Percentiles rank a stretch among this genome's conserved stretches.
phyloP scores from a whole-genome alignment of 2,113 vertebrate genomes.

The Brachyhypopomus gauderio region DNA sequence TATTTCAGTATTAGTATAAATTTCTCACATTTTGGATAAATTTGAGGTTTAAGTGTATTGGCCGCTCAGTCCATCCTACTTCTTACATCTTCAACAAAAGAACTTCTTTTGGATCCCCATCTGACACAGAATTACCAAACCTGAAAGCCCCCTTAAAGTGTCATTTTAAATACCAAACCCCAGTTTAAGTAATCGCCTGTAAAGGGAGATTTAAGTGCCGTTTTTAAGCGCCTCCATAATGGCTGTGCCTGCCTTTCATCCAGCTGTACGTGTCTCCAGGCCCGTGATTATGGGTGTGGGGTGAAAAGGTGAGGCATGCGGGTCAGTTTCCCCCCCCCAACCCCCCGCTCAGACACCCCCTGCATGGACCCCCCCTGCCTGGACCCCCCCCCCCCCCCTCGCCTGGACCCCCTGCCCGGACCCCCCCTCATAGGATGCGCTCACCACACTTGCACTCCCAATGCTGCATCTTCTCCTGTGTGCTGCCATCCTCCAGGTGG shows the following conservation, averaged over 20 bases:
- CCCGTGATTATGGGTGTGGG: conserved; percentile 99
- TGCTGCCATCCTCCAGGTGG: conserved; percentile 91
- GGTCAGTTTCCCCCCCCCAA: conserved; percentile 97
- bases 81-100: conserved; percentile 1
- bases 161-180: conserved; percentile 99
- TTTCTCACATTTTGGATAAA: too few species aligned
- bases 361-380: too few species aligned
- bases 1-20: not conserved
- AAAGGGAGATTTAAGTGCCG: conserved; percentile 99
- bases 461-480: conserved; percentile 53
- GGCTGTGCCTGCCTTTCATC: conserved; percentile 97
- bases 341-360: conserved; percentile 95
- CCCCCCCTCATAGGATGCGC: conserved; percentile 74
- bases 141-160: conserved; percentile 95
- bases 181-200: conserved; percentile 99
- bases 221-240: conserved; percentile 99
- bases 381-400: conserved; percentile 77
- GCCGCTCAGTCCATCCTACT: not conserved
- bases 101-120: conserved; percentile 26
- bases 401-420: conserved; percentile 63
- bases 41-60: not conserved
- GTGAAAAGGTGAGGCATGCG: conserved; percentile 97
- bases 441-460: too few species aligned
- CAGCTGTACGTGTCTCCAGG: conserved; percentile 95
- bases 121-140: conserved; percentile 85